A percentile compares a stretch with the other conserved stretches of the same genome.
phyloP scores from a whole-genome alignment of 1,140 invertebrate species.

The Scaptodrosophila lebanonensis region DNA sequence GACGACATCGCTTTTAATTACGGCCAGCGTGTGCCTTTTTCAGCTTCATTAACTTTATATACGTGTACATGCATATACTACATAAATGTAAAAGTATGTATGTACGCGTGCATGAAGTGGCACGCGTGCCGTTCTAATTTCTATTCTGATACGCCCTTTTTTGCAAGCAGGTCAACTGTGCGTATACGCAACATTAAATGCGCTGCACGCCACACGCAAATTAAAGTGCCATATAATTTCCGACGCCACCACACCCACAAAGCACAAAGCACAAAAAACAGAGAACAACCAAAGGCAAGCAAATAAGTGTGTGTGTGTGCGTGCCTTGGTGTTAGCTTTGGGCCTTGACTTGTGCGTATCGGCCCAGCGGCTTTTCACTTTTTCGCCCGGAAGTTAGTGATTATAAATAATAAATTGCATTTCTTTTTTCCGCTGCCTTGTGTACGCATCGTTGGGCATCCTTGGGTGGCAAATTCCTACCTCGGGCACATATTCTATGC shows the following conservation, averaged over 20 bases:
- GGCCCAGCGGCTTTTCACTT: constrained; percentile 15
- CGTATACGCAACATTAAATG: constrained; percentile 62
- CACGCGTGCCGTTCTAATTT: too few relatives aligned
- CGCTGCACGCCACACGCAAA: constrained; percentile 37
- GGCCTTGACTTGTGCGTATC: constrained; percentile 1
- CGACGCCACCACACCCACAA: constrained; percentile 18
- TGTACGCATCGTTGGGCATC: not conserved
- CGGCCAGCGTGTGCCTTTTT: constrained; percentile 21
- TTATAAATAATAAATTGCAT: constrained; percentile 60
- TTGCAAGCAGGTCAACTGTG: constrained; percentile 28
- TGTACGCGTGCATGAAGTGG: too few relatives aligned
- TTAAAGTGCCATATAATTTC: constrained; percentile 59
- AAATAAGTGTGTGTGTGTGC: constrained; percentile 15
- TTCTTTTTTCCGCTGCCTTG: constrained; percentile 3
- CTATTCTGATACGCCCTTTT: constrained; percentile 6
- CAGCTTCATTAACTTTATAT: constrained; percentile 37
- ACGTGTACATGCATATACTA: constrained; percentile 28
- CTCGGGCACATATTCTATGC: too few relatives aligned
- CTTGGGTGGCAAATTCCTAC: too few relatives aligned
- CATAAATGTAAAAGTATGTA: too few relatives aligned
- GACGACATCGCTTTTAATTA: constrained; percentile 55
- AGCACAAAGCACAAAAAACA: not conserved
- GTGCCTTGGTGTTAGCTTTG: constrained; percentile 12
- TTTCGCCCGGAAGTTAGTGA: constrained; percentile 54
- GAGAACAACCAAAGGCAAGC: not conserved